Base-by-base conservation (phyloP, 2,888 invertebrate genomes). In the Phaonia tiefii region DNA sequence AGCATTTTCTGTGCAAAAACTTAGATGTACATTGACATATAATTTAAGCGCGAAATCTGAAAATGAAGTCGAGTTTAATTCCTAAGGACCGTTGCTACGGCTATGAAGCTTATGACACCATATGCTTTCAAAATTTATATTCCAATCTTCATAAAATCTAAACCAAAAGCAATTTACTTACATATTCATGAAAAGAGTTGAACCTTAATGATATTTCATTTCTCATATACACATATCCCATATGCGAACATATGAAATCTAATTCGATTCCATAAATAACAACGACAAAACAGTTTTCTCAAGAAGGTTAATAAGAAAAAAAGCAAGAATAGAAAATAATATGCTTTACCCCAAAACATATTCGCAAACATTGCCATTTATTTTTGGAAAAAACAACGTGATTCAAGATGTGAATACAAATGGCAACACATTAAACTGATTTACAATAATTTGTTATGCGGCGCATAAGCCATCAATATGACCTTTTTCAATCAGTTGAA, bases 401-500 rank as follows among this genome's bases (percentile, higher is more conserved):
- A 7, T 7, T 42, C 4, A 39, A 44, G 15, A 22, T 17, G 49
- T 25, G 51, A 13, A 70, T 72, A 81, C 78, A 82, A 84, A 83
- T 83, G 46, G 79, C 75, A 63, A 49, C 25, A 69, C 75, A 83
- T 84, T 80, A 78, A 81, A 83, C 58, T 83, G 82, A 83, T 84
- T 82, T 82, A 75, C 75, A 66, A 58, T 81, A 75, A 82, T 83
- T 75, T 79, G 73, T 82, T 76, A 60, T 78, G 49, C 75, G 10
- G 72, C 75, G 54, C 83, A 80, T 76, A 78, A 75, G 75, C 74
- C 82, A 83, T 83, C 82, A 83, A 83, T 83, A 80, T 80, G 8
- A n/a, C 39, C 25, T 46, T 20, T 44, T 11, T 13, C 31, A n/a
- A n/a, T 60, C 1, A 5, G 3, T 11, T 37, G 13, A 2, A 31